Base-by-base conservation (phyloP, 2,797 vertebrate species). In the Xenops minutus region DNA sequence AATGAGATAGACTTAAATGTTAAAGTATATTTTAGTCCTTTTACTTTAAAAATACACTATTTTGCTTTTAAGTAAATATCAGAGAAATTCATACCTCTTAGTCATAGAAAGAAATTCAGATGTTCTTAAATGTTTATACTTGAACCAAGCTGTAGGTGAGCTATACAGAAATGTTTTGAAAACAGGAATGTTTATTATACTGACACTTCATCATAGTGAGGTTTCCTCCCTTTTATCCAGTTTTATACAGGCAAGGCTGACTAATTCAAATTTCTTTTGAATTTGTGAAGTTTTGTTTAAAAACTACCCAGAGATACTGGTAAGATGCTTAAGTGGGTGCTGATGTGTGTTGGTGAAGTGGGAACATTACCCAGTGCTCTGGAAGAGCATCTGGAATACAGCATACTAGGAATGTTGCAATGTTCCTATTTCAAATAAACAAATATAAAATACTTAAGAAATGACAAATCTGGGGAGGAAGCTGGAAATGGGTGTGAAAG, bases 391-490 rank as follows among this genome's bases (percentile, higher is more conserved):
- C 76, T 95, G 94, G 76, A 89, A 58, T 63, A 14, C 24, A 74
- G 69, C 32, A 10, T 12, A 29, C 18, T 54, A 16, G 26, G 54
- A 83, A 49, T 75, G 76, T 89, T 81, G 89, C 73, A 80, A 62
- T 83, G 73, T 81, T 91, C 69, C 21, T 13, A 6, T 78, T 95
- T 78, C 66, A 54, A 68, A 36, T 71, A 29, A 80, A 87, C 78
- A 93, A 85, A 58, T 77, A 24, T 29, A 64, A 88, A 88, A 89
- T 94, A 55, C 39, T 91, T 93, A 62, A 86, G 51, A 86, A 78
- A 91, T 95, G 37, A 95, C 85, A 91, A 68, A 90, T 0, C 41
- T 8, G 37, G 39, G 63, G 67, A 93, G 74, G 77, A 88, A 93
- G 62, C 77, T 90, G 58, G 36, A 86, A 90, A 79, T 59, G 83